These are phyloP conservation scores for Hirudinaria manillensis DNA, from an alignment of 2,888 invertebrate species.

Conservation along the genomic window DNA sequence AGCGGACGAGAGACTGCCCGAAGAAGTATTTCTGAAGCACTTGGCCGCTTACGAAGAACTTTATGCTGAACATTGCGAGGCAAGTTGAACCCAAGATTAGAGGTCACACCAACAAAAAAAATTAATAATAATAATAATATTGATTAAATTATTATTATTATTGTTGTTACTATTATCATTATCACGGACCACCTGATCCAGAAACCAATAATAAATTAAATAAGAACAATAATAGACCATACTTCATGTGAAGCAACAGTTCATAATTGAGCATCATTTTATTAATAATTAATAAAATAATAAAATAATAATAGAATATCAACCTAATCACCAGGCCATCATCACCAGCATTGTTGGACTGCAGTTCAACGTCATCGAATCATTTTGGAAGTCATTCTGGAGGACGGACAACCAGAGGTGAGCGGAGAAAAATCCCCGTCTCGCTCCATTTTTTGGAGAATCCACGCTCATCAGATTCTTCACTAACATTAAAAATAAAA, in stretches of 20 bases:
- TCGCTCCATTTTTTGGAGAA: background rate
- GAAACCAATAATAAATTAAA: no score
- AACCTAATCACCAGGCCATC: conserved; percentile 25
- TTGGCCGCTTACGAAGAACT: conserved; percentile 28
- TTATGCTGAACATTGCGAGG: conserved; percentile 34
- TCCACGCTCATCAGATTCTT: no score
- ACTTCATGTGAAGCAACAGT: background rate
- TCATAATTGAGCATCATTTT: background rate
- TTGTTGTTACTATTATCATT: background rate
- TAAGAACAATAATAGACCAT: background rate
- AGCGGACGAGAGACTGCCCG: conserved; percentile 21
- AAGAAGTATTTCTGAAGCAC: conserved; percentile 20
- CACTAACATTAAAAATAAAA: no score
- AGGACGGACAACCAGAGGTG: conserved; percentile 26
- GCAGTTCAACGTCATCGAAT: conserved; percentile 29
- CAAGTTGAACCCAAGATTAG: background rate
- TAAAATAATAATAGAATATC: background rate
- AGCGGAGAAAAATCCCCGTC: background rate
- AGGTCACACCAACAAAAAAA: background rate
- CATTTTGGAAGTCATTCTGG: conserved; percentile 31
- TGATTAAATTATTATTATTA: background rate
- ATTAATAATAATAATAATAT: background rate
- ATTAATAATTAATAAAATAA: background rate
- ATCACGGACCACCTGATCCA: no score
- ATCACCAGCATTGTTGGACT: conserved; percentile 9